Conservation (phyloP, 2,113 vertebrate genomes). For the Colistium nudipinnis region DNA sequence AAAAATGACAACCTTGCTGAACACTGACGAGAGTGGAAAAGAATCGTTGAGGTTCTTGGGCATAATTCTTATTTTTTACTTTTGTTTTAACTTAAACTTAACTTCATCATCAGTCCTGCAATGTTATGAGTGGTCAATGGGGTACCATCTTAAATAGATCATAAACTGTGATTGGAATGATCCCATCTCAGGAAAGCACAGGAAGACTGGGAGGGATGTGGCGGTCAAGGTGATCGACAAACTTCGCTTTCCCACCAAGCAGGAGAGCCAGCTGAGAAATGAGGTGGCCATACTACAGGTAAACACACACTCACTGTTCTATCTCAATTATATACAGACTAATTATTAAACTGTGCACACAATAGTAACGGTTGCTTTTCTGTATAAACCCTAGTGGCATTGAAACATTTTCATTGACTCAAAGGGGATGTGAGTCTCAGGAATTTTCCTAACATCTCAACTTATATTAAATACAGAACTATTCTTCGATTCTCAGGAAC, state of each 20-base stretch:
- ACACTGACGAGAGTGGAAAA: neutral
- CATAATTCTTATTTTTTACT: neutral
- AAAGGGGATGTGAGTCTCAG: neutral
- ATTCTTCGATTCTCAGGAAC: neutral
- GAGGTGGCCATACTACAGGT: constrained; percentile 88
- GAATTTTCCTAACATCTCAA: neutral
- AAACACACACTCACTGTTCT: constrained; percentile 10
- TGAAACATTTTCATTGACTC: neutral
- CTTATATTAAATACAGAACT: neutral
- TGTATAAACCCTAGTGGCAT: neutral
- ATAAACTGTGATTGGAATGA: neutral
- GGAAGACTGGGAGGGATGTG: constrained; percentile 77
- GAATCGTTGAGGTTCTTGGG: too few relatives aligned
- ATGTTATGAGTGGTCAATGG: neutral
- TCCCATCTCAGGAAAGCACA: constrained; percentile 78
- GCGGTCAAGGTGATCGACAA: constrained; percentile 86
- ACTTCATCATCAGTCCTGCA: neutral
- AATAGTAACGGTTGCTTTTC: neutral
- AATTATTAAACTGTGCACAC: too few relatives aligned
- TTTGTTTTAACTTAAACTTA: too few relatives aligned
- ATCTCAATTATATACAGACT: too few relatives aligned
- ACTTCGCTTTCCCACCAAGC: constrained; percentile 85
- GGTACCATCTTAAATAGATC: neutral
- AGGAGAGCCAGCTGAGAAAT: constrained; percentile 86
- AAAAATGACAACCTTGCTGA: too few relatives aligned